These are phyloP conservation scores for Limnothrissa miodon DNA, from an alignment of 2,113 vertebrate species.

Conservation along the genomic window DNA sequence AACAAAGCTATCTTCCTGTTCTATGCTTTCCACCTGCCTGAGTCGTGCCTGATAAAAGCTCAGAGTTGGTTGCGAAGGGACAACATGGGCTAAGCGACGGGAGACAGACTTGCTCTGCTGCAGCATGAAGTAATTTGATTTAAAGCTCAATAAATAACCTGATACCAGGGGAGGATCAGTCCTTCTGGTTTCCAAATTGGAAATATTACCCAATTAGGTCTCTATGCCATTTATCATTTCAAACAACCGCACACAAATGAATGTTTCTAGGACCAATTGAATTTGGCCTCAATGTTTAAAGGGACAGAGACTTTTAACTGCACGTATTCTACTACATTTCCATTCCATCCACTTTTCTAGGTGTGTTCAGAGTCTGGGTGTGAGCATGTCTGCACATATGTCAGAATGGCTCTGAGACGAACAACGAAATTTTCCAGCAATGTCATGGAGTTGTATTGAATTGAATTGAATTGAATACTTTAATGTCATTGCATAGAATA, in stretches of 20 bases:
- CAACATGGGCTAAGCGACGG: not conserved
- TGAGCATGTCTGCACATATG: constrained; percentile 5
- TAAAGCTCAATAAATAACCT: not conserved
- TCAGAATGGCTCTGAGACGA: not conserved
- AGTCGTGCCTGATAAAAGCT: not conserved
- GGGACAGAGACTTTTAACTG: not conserved
- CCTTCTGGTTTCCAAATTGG: not conserved
- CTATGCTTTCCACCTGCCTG: not conserved
- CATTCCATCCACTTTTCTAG: too few species aligned
- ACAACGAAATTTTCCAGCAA: not conserved
- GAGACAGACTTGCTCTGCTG: not conserved
- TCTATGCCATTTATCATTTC: not conserved
- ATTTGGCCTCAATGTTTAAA: not conserved
- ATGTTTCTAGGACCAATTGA: not conserved
- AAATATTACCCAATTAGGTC: not conserved
- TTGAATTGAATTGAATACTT: too few species aligned
- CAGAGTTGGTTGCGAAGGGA: not conserved
- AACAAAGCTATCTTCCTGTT: not conserved
- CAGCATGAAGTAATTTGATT: not conserved
- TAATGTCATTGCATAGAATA: too few species aligned
- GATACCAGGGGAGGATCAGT: not conserved
- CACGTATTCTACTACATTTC: too few species aligned
- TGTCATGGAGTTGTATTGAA: not conserved
- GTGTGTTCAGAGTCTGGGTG: not conserved
- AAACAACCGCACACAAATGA: not conserved